Percentiles rank a stretch among this genome's conserved stretches.
These are phyloP conservation scores for Leptodactylus fallax DNA, from an alignment of 2,797 vertebrate species.

Conservation along the genomic window DNA sequence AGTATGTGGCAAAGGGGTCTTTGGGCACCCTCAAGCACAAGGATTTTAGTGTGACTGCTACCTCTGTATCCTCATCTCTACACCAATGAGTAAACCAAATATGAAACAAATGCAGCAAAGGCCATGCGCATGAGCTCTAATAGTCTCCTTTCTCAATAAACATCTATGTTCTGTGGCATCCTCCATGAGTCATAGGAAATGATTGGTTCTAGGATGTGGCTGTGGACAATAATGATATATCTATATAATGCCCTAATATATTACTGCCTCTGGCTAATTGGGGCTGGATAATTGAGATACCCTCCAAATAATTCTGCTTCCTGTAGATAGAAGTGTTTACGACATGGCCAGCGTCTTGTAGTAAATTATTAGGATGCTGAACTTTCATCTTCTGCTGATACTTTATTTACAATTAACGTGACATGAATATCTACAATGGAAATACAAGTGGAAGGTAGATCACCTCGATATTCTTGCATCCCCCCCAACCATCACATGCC, in stretches of 20 bases:
- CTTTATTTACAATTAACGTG: background rate
- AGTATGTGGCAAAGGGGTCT: no score
- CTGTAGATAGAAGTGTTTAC: slow-evolving; percentile 1
- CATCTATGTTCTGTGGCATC: background rate
- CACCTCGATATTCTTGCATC: no score
- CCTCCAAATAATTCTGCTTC: slow-evolving; percentile 3
- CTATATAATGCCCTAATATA: background rate
- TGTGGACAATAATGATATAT: background rate
- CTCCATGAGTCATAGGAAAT: background rate
- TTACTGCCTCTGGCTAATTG: slow-evolving; percentile 3
- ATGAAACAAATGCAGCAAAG: no score
- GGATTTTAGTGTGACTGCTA: no score
- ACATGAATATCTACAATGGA: background rate
- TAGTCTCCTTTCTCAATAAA: no score
- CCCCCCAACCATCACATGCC: no score
- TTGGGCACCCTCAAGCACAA: no score
- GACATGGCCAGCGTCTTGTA: background rate
- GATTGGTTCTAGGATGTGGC: background rate
- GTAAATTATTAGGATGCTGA: background rate
- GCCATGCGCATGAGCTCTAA: no score
- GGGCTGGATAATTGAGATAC: background rate
- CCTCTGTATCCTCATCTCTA: no score
- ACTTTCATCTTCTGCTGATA: background rate
- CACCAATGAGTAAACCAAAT: no score
- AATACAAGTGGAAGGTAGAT: background rate